Conservation (phyloP, 2,113 vertebrate species). For the Casuarius casuarius region DNA sequence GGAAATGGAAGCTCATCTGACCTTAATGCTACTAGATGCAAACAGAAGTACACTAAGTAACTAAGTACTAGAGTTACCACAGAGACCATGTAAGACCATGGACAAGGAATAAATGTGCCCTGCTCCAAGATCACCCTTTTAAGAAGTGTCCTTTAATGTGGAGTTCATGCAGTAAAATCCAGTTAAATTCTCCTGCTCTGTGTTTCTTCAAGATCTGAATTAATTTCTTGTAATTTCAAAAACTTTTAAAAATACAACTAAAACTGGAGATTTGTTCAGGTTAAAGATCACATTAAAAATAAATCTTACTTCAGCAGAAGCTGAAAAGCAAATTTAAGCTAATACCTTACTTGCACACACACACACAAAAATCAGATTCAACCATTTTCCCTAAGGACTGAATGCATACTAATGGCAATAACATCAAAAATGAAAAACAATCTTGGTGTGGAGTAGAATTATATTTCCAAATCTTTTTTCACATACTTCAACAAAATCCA, state of each 20-base stretch:
- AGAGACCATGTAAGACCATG: background rate
- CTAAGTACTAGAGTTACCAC: background rate
- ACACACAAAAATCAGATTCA: conserved; percentile 14
- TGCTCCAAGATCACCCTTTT: background rate
- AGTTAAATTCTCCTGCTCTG: background rate
- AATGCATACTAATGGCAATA: background rate
- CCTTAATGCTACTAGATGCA: background rate
- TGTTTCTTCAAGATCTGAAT: background rate
- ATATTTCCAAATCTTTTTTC: conserved; percentile 26
- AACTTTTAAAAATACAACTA: background rate
- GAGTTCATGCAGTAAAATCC: background rate
- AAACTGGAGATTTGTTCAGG: background rate
- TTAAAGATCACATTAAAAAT: background rate
- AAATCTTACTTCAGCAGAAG: background rate
- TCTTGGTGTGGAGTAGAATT: background rate
- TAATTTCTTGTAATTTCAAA: background rate
- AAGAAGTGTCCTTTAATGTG: background rate
- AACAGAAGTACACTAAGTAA: background rate
- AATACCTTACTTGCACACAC: background rate
- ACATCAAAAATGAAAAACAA: background rate
- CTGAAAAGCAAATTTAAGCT: background rate
- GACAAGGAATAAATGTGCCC: background rate
- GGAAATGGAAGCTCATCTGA: background rate
- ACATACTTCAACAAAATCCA: conserved; percentile 23
- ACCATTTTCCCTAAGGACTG: background rate